Conservation (phyloP, 2,888 invertebrate species). For the Scaptomyza reducta region DNA sequence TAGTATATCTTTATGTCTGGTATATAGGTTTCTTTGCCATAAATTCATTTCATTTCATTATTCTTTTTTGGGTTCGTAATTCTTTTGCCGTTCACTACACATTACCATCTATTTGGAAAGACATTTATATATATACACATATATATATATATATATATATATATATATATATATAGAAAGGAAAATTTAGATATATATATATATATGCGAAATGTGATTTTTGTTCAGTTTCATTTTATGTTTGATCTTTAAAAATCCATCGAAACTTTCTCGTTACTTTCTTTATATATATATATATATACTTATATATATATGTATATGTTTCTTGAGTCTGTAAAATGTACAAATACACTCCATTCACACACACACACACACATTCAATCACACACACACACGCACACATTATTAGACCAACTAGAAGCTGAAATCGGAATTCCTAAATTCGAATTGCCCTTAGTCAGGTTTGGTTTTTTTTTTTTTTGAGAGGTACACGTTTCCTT, state of each 20-base stretch:
- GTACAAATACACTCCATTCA: slow-evolving; percentile 52
- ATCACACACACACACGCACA: not conserved
- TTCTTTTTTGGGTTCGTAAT: not conserved
- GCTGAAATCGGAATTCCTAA: slow-evolving; percentile 57
- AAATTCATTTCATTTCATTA: slow-evolving; percentile 31
- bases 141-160: too few relatives aligned
- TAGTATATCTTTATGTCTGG: slow-evolving; percentile 1
- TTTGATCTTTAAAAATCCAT: slow-evolving; percentile 21
- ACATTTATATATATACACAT: slow-evolving; percentile 45
- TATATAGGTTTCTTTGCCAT: slow-evolving; percentile 20
- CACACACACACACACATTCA: slow-evolving; percentile 3
- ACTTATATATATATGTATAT: slow-evolving; percentile 14
- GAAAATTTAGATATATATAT: slow-evolving; percentile 12
- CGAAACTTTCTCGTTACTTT: slow-evolving; percentile 2
- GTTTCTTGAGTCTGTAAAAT: slow-evolving; percentile 41
- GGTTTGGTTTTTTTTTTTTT: slow-evolving; percentile 12
- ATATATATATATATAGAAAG: slow-evolving; percentile 2
- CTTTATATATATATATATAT: slow-evolving; percentile 19
- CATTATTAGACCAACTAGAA: slow-evolving; percentile 37
- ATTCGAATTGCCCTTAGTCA: slow-evolving; percentile 50
- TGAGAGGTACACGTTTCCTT: slow-evolving; percentile 83
- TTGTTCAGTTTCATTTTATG: not conserved
- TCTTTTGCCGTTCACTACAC: slow-evolving; percentile 43
- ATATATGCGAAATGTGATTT: slow-evolving; percentile 3
- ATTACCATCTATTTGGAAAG: slow-evolving; percentile 41